Evolutionary conservation across 2,797 vertebrate genomes (phyloP).

Genomic region (Rhyacichthys aspro): DNA sequence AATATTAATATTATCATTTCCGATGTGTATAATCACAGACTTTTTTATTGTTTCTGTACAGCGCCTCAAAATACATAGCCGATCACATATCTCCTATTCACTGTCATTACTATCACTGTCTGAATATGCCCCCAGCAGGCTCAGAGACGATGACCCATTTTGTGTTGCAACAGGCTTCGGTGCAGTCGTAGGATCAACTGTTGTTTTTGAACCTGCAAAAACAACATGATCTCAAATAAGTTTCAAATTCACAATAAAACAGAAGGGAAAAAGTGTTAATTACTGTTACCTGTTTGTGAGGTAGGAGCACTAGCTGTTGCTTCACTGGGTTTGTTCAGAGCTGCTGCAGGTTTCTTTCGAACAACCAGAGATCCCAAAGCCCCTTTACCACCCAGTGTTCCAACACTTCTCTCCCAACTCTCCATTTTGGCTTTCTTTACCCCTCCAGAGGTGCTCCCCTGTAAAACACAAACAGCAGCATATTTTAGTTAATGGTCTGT

Average conservation of each 20-base stretch:
- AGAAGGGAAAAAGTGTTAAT: not conserved
- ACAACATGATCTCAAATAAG: constrained; percentile 9
- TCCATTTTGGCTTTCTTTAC: constrained; percentile 82
- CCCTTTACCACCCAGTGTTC: constrained; percentile 68
- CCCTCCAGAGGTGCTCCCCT: constrained; percentile 57
- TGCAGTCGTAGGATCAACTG: constrained; percentile 6
- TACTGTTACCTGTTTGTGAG: constrained; percentile 56
- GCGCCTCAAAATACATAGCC: not conserved
- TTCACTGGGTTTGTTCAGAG: constrained; percentile 34
- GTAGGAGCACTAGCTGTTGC: constrained; percentile 23
- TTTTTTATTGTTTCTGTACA: not conserved
- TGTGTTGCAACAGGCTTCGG: constrained; percentile 35
- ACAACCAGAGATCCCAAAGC: constrained; percentile 83
- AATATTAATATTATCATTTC: not conserved
- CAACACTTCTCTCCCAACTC: constrained; percentile 87
- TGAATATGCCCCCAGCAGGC: constrained; percentile 87
- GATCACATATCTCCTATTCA: constrained; percentile 51
- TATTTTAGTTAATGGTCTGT: too few species aligned
- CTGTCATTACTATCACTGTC: constrained; percentile 88
- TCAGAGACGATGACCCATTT: constrained; percentile 85
- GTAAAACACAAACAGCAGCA: not conserved
- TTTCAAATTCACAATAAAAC: not conserved
- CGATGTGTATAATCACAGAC: not conserved
- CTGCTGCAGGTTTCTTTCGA: constrained; percentile 73
- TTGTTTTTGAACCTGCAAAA: constrained; percentile 55